A percentile compares a stretch with the other conserved stretches of the same genome.
These are phyloP conservation scores for Monopterus albus DNA, from an alignment of 2,113 vertebrate genomes.

Conservation along the genomic window DNA sequence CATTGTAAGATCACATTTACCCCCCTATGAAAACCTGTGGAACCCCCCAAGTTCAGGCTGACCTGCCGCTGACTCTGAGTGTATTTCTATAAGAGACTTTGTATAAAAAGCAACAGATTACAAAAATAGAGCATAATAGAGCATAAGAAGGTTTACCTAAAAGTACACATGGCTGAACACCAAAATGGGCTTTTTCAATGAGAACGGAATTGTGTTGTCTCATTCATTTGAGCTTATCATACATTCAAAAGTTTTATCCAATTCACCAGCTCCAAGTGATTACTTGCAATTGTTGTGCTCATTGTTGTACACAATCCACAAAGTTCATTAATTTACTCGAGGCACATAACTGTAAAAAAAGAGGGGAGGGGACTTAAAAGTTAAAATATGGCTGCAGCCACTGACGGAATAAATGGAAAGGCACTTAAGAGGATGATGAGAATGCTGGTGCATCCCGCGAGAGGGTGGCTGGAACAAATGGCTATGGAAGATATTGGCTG, in stretches of 20 bases:
- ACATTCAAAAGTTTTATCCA: conserved; percentile 36
- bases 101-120: not conserved
- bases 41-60: too few species aligned
- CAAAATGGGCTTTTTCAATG: conserved; percentile 1
- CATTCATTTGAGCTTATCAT: conserved; percentile 38
- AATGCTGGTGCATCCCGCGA: conserved; percentile 48
- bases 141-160: conserved; percentile 7
- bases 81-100: not conserved
- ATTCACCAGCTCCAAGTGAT: conserved; percentile 50
- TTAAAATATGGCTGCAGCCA: conserved; percentile 40
- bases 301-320: conserved; percentile 57
- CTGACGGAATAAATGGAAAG: conserved; percentile 51
- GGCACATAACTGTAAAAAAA: conserved; percentile 33
- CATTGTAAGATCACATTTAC: too few species aligned
- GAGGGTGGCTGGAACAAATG: conserved; percentile 62
- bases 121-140: conserved; percentile 2
- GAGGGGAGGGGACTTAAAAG: too few species aligned
- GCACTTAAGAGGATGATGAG: conserved; percentile 54
- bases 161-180: conserved; percentile 21
- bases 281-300: conserved; percentile 43
- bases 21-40: too few species aligned
- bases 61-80: not conserved
- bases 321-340: conserved; percentile 46
- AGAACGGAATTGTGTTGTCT: conserved; percentile 6
- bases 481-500: conserved; percentile 59